Evolutionary conservation across 1,140 invertebrate species (phyloP).

Genomic region (Odontomachus brunneus): DNA sequence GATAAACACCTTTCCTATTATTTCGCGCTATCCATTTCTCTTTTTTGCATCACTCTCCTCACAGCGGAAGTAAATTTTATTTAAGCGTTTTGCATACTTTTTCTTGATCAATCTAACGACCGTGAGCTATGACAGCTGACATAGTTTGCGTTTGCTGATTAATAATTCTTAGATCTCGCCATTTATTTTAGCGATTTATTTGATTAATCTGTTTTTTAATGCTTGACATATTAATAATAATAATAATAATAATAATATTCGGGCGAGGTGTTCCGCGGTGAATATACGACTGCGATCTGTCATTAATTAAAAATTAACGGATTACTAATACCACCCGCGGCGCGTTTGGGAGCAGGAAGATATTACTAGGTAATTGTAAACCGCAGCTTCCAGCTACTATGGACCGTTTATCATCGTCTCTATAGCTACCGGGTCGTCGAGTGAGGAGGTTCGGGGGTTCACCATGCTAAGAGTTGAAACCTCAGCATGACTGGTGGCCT

Average conservation of each 20-base stretch:
- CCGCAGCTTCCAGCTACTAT: constrained; percentile 61
- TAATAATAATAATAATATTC: neutral
- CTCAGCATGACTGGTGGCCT: constrained; percentile 84
- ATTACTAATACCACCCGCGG: constrained; percentile 33
- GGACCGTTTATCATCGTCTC: constrained; percentile 80
- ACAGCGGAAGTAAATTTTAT: constrained; percentile 55
- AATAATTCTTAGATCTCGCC: constrained; percentile 21
- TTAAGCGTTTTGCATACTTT: constrained; percentile 39
- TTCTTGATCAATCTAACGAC: constrained; percentile 30
- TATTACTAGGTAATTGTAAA: constrained; percentile 74
- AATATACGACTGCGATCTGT: neutral
- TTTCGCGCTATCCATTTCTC: constrained; percentile 34
- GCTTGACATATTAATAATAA: neutral
- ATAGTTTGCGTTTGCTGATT: constrained; percentile 6
- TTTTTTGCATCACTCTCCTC: neutral
- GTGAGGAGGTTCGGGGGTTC: constrained; percentile 73
- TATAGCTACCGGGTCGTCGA: constrained; percentile 73
- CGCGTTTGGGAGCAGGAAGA: constrained; percentile 55
- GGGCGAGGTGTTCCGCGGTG: neutral
- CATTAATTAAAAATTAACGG: constrained; percentile 55
- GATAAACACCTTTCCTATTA: constrained; percentile 73
- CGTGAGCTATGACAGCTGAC: neutral
- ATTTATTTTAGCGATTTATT: constrained; percentile 23
- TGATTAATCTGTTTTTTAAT: constrained; percentile 14
- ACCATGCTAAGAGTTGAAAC: constrained; percentile 82